phyloP scores from a whole-genome alignment of 2,113 vertebrate species.

The Tympanuchus pallidicinctus region DNA sequence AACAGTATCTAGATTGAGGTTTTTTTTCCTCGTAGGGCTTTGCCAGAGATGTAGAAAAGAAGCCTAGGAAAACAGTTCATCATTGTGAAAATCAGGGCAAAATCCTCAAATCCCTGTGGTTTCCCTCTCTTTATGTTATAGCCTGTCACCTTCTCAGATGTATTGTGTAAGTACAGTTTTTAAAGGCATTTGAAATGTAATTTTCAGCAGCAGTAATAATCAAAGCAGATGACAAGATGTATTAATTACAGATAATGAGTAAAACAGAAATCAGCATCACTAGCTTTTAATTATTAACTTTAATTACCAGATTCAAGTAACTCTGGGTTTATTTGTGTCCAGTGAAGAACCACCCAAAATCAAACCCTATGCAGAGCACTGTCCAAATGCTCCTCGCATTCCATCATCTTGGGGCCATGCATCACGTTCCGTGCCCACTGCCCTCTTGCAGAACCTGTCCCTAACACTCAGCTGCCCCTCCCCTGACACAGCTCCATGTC shows the following conservation, averaged over 20 bases:
- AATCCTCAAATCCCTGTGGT: background rate
- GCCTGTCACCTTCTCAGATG: background rate
- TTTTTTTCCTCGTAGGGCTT: background rate
- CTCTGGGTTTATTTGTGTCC: background rate
- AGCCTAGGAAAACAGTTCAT: background rate
- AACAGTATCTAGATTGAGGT: background rate
- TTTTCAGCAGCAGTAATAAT: background rate
- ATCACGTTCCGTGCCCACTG: background rate
- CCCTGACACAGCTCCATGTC: background rate
- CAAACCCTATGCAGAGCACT: background rate
- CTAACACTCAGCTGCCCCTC: background rate
- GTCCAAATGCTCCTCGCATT: background rate
- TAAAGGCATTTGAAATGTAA: background rate
- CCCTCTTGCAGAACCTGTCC: background rate
- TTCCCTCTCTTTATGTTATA: background rate
- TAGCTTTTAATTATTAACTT: background rate
- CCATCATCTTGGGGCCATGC: background rate
- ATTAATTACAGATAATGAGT: background rate
- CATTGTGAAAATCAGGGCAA: background rate
- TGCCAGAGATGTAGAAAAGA: background rate
- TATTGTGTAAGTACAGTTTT: background rate
- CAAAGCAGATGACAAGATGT: background rate
- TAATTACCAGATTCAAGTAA: background rate
- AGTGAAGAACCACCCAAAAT: background rate
- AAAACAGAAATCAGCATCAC: background rate